Conservation (phyloP, 2,888 invertebrate genomes). For the Patella caerulea region DNA sequence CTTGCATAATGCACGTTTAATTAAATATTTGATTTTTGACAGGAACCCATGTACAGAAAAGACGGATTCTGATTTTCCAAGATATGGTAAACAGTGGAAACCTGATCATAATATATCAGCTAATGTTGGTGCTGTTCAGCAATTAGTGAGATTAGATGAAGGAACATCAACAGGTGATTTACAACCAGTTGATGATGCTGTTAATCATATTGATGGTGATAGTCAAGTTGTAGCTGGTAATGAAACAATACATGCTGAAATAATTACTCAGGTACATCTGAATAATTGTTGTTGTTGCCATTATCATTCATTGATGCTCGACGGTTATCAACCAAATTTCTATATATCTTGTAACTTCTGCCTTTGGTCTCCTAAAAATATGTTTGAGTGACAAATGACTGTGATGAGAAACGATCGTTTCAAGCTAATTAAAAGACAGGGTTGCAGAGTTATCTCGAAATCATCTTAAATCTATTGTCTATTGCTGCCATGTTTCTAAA, state of each 20-base stretch:
- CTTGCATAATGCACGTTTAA: no score
- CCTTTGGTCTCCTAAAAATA: no score
- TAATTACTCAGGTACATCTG: background rate
- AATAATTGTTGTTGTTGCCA: background rate
- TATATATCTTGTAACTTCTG: no score
- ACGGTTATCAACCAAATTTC: no score
- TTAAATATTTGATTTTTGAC: background rate
- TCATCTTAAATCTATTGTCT: no score
- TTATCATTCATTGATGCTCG: background rate
- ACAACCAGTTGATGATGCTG: conserved; percentile 14
- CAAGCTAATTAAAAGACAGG: no score
- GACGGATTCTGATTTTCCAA: conserved; percentile 63
- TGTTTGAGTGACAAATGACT: no score
- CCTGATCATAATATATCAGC: conserved; percentile 45
- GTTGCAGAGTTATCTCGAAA: no score
- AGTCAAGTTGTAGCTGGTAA: background rate
- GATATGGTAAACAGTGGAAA: conserved; percentile 63
- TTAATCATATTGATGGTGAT: conserved; percentile 2
- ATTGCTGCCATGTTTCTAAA: no score
- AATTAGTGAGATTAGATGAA: conserved; percentile 4
- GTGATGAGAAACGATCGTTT: no score
- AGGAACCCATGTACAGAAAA: conserved; percentile 62
- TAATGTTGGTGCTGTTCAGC: conserved; percentile 18
- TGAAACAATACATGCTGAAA: background rate
- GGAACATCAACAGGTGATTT: conserved; percentile 24